A percentile compares a stretch with the other conserved stretches of the same genome.
Conservation (phyloP, 2,113 vertebrate genomes). For the Hassar affinis region DNA sequence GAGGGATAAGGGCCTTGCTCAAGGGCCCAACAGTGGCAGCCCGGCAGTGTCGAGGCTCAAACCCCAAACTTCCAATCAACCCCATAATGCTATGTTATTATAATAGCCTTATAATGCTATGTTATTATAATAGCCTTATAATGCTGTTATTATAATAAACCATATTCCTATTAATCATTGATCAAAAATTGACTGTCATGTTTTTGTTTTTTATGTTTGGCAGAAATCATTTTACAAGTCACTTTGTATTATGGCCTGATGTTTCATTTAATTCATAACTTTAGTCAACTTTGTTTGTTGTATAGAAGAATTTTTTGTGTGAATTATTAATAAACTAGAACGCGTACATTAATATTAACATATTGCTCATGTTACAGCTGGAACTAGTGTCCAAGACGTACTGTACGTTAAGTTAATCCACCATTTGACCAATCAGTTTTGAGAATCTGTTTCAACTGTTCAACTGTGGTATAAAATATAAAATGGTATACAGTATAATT, state of each 20-base stretch:
- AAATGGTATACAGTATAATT: neutral
- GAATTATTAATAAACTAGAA: too few relatives aligned
- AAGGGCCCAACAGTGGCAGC: too few relatives aligned
- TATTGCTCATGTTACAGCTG: neutral
- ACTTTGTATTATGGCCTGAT: neutral
- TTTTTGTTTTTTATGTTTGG: neutral
- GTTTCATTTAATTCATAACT: too few relatives aligned
- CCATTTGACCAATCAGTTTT: neutral
- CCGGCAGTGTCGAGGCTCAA: too few relatives aligned
- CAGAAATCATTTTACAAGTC: neutral
- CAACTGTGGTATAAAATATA: neutral
- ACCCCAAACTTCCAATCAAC: too few relatives aligned
- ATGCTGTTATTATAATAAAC: too few relatives aligned
- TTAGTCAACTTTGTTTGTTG: too few relatives aligned
- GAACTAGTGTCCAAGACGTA: neutral
- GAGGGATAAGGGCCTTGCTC: too few relatives aligned
- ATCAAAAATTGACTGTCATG: neutral
- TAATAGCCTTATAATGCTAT: too few relatives aligned
- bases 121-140: too few relatives aligned
- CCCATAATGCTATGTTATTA: too few relatives aligned
- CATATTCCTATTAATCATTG: neutral
- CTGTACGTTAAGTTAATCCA: neutral
- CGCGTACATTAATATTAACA: neutral
- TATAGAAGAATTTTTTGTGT: too few relatives aligned
- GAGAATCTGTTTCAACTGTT: neutral